Conservation (phyloP, 1,140 invertebrate species). For the Drosophila orosa region DNA sequence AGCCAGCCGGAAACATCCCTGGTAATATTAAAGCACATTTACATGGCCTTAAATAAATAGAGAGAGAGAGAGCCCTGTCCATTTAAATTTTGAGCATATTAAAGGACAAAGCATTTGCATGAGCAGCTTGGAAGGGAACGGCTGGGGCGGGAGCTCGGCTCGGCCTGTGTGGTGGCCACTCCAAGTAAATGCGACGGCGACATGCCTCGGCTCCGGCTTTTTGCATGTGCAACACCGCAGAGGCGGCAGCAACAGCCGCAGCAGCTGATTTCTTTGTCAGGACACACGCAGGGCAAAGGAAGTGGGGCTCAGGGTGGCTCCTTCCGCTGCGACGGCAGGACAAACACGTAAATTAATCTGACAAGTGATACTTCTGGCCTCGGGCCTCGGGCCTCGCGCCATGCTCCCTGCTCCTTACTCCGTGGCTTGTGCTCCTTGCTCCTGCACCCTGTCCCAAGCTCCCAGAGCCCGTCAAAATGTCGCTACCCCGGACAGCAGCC, state of each 20-base stretch:
- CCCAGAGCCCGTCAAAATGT: slow-evolving; percentile 70
- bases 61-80: slow-evolving; percentile 38
- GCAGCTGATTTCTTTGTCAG: slow-evolving; percentile 78
- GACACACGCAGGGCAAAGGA: slow-evolving; percentile 21
- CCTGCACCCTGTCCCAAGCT: slow-evolving; percentile 4
- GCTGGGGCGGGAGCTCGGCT: background rate
- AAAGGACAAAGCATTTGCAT: slow-evolving; percentile 60
- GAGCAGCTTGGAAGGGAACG: slow-evolving; percentile 5
- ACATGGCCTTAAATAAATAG: slow-evolving; percentile 4
- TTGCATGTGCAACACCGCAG: slow-evolving; percentile 71
- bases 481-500: slow-evolving; percentile 75
- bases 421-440: slow-evolving; percentile 3
- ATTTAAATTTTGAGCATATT: slow-evolving; percentile 70
- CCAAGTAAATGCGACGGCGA: slow-evolving; percentile 72
- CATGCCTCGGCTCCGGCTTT: slow-evolving; percentile 67
- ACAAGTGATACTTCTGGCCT: slow-evolving; percentile 81
- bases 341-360: slow-evolving; percentile 81
- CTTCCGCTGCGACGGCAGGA: slow-evolving; percentile 67
- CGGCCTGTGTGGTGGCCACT: slow-evolving; percentile 32
- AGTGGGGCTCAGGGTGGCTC: slow-evolving; percentile 43
- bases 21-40: slow-evolving; percentile 57
- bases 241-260: slow-evolving; percentile 48
- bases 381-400: slow-evolving; percentile 40
- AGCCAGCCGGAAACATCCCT: slow-evolving; percentile 35
- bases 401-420: background rate